Evolutionary conservation across 2,113 vertebrate genomes (phyloP).

Genomic region (western clawed frog (Xenopus tropicalis)): UCB_Xtro_10.0 CM004452.2:12372501-12373000

Average conservation of each 20-base stretch:
- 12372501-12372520: slow-evolving; percentile 10
- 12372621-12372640: not conserved
- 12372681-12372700: slow-evolving; percentile 4
- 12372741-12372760: not conserved
- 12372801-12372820: too few relatives aligned
- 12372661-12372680: slow-evolving; percentile 13
- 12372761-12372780: too few relatives aligned
- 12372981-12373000: too few relatives aligned
- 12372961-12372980: too few relatives aligned
- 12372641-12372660: not conserved
- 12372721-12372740: slow-evolving; percentile 7
- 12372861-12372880: too few relatives aligned
- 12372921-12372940: too few relatives aligned
- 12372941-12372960: too few relatives aligned
- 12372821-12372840: too few relatives aligned
- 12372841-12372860: too few relatives aligned
- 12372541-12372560: slow-evolving; percentile 27
- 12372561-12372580: slow-evolving; percentile 20
- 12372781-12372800: too few relatives aligned
- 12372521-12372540: slow-evolving; percentile 16
- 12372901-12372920: too few relatives aligned
- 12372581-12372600: slow-evolving; percentile 22
- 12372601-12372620: not conserved
- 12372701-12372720: slow-evolving; percentile 8
- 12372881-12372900: too few relatives aligned